Evolutionary conservation across 2,888 invertebrate genomes (phyloP).

Genomic region (Trypoxylon attenuatum): DNA sequence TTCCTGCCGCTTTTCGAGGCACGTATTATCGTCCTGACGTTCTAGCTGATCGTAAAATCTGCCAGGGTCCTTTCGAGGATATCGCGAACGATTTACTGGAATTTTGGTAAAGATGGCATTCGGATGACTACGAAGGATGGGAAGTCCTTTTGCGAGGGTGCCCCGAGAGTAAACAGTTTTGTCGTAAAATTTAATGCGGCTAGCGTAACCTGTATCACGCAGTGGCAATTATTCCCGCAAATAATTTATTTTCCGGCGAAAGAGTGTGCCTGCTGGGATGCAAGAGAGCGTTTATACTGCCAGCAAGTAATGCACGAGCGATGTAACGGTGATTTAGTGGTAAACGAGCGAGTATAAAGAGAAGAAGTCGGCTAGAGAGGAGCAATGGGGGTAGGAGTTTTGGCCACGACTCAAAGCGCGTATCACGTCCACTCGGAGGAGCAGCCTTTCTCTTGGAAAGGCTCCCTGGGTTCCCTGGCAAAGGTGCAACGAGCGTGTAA

Average conservation of each 20-base stretch:
- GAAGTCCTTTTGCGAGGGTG: slow-evolving; percentile 20
- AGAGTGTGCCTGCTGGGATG: slow-evolving; percentile 10
- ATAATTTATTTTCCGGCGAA: slow-evolving; percentile 49
- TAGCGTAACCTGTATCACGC: slow-evolving; percentile 44
- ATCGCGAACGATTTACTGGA: slow-evolving; percentile 41
- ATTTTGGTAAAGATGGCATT: slow-evolving; percentile 36
- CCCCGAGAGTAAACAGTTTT: slow-evolving; percentile 13
- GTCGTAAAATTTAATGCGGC: slow-evolving; percentile 46
- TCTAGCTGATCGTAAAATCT: slow-evolving; percentile 46
- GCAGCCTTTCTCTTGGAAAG: slow-evolving; percentile 47
- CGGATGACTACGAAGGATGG: slow-evolving; percentile 2
- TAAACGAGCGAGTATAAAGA: slow-evolving; percentile 45
- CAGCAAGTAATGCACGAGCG: slow-evolving; percentile 47
- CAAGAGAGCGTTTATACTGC: slow-evolving; percentile 35
- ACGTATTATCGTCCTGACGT: background rate
- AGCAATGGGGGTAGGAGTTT: slow-evolving; percentile 33
- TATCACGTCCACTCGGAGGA: slow-evolving; percentile 51
- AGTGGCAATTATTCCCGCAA: slow-evolving; percentile 47
- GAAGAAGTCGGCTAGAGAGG: slow-evolving; percentile 35
- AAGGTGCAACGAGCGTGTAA: slow-evolving; percentile 57
- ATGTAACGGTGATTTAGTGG: slow-evolving; percentile 53
- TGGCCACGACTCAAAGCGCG: slow-evolving; percentile 56
- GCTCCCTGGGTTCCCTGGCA: slow-evolving; percentile 36
- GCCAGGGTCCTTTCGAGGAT: slow-evolving; percentile 13
- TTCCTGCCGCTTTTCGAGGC: no score